Evolutionary conservation across 2,797 vertebrate genomes (phyloP).

Genomic region (Gymnopithys bicolor): DNA sequence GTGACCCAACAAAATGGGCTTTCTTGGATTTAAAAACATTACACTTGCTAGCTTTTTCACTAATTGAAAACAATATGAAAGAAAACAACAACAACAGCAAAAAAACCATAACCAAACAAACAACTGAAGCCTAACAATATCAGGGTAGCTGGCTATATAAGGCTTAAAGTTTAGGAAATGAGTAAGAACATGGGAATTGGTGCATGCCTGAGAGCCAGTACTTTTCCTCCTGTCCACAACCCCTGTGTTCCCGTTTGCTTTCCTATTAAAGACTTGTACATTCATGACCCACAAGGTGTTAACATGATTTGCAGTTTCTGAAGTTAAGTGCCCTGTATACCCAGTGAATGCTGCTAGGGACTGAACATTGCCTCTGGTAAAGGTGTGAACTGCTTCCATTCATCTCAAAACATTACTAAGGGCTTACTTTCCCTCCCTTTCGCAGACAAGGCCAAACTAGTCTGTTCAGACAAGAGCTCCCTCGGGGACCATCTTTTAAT

Average conservation of each 20-base stretch:
- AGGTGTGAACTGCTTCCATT: not conserved
- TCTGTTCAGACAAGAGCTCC: not conserved
- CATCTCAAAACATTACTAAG: not conserved
- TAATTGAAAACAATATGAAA: not conserved
- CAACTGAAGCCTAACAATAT: not conserved
- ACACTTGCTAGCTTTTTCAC: not conserved
- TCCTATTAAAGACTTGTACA: not conserved
- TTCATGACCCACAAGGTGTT: not conserved
- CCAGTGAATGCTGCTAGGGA: not conserved
- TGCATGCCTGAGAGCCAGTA: not conserved
- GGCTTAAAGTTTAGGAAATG: not conserved
- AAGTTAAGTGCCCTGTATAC: not conserved
- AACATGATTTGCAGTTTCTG: not conserved
- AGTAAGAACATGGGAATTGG: not conserved
- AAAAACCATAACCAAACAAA: not conserved
- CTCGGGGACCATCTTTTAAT: not conserved
- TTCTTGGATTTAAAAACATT: not conserved
- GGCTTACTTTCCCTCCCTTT: not conserved
- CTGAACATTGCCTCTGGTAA: not conserved
- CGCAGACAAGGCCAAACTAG: not conserved
- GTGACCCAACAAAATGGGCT: not conserved
- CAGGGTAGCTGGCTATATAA: not conserved
- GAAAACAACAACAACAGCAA: not conserved
- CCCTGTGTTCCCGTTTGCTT: rapidly evolving
- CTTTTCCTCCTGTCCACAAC: not conserved